Conservation (phyloP, 2,888 invertebrate genomes). For the Mantis religiosa region DNA sequence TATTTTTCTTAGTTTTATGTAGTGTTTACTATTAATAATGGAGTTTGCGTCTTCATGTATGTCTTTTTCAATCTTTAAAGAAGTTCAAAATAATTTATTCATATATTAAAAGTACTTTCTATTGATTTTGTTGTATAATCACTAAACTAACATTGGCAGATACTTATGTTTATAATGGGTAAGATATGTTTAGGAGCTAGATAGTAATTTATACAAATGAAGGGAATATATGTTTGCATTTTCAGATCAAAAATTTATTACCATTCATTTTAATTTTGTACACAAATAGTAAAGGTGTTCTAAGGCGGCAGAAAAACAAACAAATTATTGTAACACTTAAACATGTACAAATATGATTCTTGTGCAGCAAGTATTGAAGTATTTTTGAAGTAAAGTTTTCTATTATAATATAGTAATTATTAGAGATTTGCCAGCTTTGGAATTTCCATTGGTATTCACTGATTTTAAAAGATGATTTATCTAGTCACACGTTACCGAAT, state of each 20-base stretch:
- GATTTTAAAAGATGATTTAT: neutral
- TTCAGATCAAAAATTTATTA: neutral
- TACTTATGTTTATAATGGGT: no score
- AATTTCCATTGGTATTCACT: neutral
- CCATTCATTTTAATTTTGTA: neutral
- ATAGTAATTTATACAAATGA: no score
- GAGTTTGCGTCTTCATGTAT: no score
- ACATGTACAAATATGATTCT: neutral
- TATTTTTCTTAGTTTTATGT: no score
- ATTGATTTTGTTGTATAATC: no score
- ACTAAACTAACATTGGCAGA: no score
- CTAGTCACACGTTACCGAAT: neutral
- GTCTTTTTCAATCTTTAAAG: no score
- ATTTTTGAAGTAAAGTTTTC: neutral
- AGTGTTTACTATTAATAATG: no score
- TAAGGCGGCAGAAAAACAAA: neutral
- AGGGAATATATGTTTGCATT: neutral
- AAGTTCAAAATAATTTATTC: no score
- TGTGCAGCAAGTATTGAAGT: neutral
- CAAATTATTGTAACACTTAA: neutral
- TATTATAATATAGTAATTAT: no score
- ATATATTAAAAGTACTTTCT: no score
- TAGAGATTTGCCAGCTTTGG: neutral
- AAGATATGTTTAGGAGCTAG: no score
- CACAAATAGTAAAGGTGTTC: neutral